A percentile compares a stretch with the other conserved stretches of the same genome.
Evolutionary conservation across 2,113 vertebrate genomes (phyloP).

Genomic region (Pithys albifrons): DNA sequence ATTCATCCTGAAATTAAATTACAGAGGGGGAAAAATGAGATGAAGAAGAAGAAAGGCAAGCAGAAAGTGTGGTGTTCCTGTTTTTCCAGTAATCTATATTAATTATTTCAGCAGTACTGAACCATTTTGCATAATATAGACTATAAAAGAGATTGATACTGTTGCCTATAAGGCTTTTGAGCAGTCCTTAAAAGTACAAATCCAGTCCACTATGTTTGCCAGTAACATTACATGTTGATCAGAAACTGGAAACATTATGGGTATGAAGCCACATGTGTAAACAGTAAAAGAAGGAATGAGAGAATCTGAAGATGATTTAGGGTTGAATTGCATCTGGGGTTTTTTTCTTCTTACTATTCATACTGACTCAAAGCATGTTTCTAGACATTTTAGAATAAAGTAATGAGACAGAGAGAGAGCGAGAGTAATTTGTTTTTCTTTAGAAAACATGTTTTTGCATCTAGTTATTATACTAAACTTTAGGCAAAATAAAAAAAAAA

Average conservation of each 20-base stretch:
- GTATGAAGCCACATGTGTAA: slow-evolving; percentile 26
- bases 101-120: not conserved
- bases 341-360: not conserved
- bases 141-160: not conserved
- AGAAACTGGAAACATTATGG: not conserved
- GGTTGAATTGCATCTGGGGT: slow-evolving; percentile 38
- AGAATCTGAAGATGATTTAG: slow-evolving; percentile 54
- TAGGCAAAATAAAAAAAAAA: slow-evolving; percentile 55
- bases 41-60: not conserved
- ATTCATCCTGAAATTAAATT: slow-evolving; percentile 60
- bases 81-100: not conserved
- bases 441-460: slow-evolving; percentile 45
- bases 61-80: not conserved
- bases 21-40: not conserved
- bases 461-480: slow-evolving; percentile 51
- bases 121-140: not conserved
- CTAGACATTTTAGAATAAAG: slow-evolving; percentile 28
- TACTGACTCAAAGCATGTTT: slow-evolving; percentile 6
- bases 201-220: not conserved
- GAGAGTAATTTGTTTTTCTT: not conserved
- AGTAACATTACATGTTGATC: slow-evolving; percentile 8
- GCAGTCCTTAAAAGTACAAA: not conserved
- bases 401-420: not conserved
- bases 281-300: slow-evolving; percentile 45
- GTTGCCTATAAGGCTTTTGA: not conserved